Conservation (phyloP, 2,888 invertebrate genomes). For the Cryptosula pallasiana region DNA sequence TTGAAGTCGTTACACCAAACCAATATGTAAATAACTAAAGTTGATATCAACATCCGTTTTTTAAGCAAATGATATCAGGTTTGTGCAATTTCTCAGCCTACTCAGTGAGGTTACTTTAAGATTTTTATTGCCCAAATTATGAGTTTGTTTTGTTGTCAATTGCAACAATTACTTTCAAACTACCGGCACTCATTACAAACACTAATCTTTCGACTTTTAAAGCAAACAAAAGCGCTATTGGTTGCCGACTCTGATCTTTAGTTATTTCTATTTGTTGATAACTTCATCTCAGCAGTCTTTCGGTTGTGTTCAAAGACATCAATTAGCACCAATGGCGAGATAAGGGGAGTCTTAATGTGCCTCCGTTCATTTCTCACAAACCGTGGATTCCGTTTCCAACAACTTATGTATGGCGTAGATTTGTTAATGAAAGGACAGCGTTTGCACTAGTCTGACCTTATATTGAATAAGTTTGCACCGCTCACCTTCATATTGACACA, state of each 20-base stretch:
- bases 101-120: background rate
- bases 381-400: background rate
- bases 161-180: background rate
- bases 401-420: conserved; percentile 10
- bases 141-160: background rate
- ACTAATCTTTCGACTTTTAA: background rate
- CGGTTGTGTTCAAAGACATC: conserved; percentile 1
- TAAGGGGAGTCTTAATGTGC: conserved; percentile 12
- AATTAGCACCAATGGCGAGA: background rate
- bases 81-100: background rate
- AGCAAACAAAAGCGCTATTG: background rate
- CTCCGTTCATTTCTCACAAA: conserved; percentile 14
- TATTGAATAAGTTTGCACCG: conserved; percentile 22
- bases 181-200: background rate
- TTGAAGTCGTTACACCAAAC: too few species aligned
- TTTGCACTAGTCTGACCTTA: conserved; percentile 9
- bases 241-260: background rate
- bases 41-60: too few species aligned
- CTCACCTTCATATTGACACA: conserved; percentile 4
- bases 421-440: background rate
- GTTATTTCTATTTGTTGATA: background rate
- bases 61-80: too few species aligned
- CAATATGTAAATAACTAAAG: too few species aligned
- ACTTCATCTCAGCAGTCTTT: conserved; percentile 1
- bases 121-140: background rate